Percentiles rank a stretch among this genome's conserved stretches.
These are phyloP conservation scores for Blomia tropicalis DNA, from an alignment of 2,888 invertebrate genomes.

Conservation along the genomic window DNA sequence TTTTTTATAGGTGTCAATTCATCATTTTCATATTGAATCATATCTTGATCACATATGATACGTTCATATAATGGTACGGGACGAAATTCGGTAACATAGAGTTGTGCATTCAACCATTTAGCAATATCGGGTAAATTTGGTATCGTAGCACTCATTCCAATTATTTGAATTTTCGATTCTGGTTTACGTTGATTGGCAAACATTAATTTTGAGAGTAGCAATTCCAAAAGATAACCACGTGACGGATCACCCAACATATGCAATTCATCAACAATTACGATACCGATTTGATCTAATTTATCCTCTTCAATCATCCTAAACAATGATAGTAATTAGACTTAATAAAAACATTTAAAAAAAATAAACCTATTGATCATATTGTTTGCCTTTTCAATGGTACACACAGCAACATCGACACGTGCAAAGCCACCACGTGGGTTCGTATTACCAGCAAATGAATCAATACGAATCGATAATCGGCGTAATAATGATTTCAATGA, in stretches of 20 bases:
- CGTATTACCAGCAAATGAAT: constrained; percentile 84
- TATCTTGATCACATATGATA: constrained; percentile 47
- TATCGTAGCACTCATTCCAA: constrained; percentile 95
- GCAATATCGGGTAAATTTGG: constrained; percentile 68
- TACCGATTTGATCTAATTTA: constrained; percentile 39
- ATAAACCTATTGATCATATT: constrained; percentile 37
- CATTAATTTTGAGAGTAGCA: constrained; percentile 69
- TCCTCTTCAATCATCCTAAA: constrained; percentile 40
- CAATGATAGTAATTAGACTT: neutral
- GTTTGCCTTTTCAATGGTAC: constrained; percentile 97
- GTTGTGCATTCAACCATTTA: constrained; percentile 71
- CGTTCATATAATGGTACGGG: constrained; percentile 72
- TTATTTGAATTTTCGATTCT: constrained; percentile 55
- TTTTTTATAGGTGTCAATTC: neutral
- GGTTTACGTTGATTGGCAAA: neutral
- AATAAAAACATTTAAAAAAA: neutral
- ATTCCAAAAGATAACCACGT: constrained; percentile 84
- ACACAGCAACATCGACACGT: constrained; percentile 73
- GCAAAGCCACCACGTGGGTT: constrained; percentile 66
- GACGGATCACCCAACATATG: constrained; percentile 80
- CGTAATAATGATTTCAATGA: constrained; percentile 54
- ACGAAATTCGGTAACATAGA: constrained; percentile 70
- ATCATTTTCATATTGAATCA: neutral
- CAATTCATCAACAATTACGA: constrained; percentile 84
- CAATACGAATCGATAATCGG: constrained; percentile 67